These are phyloP conservation scores for Drosophila funebris DNA, from an alignment of 1,140 invertebrate species.

Conservation along the genomic window DNA sequence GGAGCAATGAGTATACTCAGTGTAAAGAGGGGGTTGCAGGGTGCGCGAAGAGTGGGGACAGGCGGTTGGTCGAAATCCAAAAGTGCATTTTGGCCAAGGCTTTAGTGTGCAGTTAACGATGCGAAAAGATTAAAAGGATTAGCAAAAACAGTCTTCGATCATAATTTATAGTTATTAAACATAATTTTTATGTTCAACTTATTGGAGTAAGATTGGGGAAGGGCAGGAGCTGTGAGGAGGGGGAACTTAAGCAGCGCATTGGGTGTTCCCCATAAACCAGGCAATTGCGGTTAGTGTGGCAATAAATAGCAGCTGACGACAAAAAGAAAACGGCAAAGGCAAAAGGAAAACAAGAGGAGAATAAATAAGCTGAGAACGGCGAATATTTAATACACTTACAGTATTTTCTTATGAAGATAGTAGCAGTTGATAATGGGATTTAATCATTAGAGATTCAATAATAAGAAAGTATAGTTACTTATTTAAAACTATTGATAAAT, in stretches of 20 bases:
- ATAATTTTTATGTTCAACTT: conserved; percentile 6
- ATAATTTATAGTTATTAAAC: conserved; percentile 43
- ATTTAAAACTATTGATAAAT: no score
- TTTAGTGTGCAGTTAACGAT: conserved; percentile 56
- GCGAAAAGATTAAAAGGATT: conserved; percentile 66
- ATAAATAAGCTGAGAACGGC: not conserved
- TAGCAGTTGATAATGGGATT: no score
- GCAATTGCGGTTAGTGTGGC: conserved; percentile 56
- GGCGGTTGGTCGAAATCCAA: not conserved
- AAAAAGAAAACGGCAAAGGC: conserved; percentile 25
- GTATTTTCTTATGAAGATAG: not conserved
- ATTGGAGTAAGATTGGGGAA: not conserved
- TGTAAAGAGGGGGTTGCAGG: not conserved
- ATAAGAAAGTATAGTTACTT: no score
- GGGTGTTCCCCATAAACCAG: conserved; percentile 35
- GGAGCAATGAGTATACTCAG: not conserved
- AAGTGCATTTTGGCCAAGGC: conserved; percentile 36
- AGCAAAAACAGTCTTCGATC: conserved; percentile 16
- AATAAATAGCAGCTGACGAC: conserved; percentile 61
- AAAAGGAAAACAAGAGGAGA: not conserved
- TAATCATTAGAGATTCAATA: no score
- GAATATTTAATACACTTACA: not conserved
- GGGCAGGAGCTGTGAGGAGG: not conserved
- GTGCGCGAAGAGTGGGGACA: not conserved
- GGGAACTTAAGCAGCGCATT: not conserved